A percentile compares a stretch with the other conserved stretches of the same genome.
These are phyloP conservation scores for Clytia hemisphaerica DNA, from an alignment of 30 jellyfish, hydroid and myxozoan genomes.

Conservation along the genomic window DNA sequence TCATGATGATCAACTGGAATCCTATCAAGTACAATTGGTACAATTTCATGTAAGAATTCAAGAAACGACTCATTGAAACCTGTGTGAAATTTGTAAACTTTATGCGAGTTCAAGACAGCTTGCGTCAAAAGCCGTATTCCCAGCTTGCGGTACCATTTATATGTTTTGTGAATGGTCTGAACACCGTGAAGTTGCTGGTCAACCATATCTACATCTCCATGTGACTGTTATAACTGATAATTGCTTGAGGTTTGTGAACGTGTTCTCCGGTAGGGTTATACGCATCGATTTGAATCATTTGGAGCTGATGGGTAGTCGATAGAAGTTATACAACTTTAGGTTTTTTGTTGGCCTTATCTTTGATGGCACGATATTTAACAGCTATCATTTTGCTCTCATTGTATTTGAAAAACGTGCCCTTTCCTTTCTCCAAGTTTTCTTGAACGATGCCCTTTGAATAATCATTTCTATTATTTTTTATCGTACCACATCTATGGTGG, in stretches of 20 bases:
- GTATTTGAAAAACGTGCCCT: neutral
- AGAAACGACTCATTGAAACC: neutral
- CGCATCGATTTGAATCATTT: constrained; percentile 1
- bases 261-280: neutral
- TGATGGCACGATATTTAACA: constrained; percentile 1
- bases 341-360: constrained; percentile 12
- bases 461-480: too few species aligned
- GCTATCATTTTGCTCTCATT: constrained; percentile 2
- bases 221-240: neutral
- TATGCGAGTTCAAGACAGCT: constrained; percentile 5
- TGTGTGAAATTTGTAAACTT: neutral
- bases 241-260: constrained; percentile 8
- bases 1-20: constrained; percentile 12
- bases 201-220: constrained; percentile 28
- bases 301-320: constrained; percentile 26
- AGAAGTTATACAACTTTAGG: constrained; percentile 13
- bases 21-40: neutral
- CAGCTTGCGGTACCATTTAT: constrained; percentile 20
- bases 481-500: too few species aligned
- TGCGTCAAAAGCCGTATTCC: constrained; percentile 9
- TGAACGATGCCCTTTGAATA: neutral
- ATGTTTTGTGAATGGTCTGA: constrained; percentile 2
- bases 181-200: constrained; percentile 27
- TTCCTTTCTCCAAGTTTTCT: neutral
- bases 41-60: too few species aligned